phyloP scores from a whole-genome alignment of 1,140 invertebrate species.

The Coenobita brevimanus region DNA sequence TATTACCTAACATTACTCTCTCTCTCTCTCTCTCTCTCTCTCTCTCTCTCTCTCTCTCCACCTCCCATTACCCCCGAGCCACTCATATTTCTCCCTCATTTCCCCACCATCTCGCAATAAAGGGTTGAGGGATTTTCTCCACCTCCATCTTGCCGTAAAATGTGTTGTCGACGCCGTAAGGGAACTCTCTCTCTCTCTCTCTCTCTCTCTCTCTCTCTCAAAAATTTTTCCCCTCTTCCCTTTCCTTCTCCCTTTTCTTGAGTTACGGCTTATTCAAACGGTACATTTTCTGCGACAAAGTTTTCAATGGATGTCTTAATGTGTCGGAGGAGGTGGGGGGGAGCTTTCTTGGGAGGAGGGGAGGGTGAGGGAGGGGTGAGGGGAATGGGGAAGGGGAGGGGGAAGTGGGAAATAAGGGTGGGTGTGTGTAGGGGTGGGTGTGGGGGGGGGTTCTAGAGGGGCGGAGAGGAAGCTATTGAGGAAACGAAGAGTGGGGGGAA shows the following conservation, averaged over 20 bases:
- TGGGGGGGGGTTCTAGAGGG: background rate
- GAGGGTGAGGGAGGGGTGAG: background rate
- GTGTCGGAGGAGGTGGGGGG: conserved; percentile 14
- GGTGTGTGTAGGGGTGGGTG: background rate
- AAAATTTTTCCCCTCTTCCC: background rate
- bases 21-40: background rate
- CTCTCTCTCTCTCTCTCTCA: no score
- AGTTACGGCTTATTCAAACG: conserved; percentile 50
- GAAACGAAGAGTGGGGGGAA: background rate
- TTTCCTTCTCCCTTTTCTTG: background rate
- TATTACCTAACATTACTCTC: background rate
- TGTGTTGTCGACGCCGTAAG: background rate
- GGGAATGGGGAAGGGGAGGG: background rate
- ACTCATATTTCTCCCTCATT: no score
- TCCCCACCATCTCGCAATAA: no score
- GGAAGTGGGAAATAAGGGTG: background rate
- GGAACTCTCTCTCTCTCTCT: no score
- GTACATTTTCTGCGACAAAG: conserved; percentile 50
- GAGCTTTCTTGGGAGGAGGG: background rate
- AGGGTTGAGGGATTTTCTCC: no score
- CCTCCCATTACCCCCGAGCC: no score
- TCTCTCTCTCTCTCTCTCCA: background rate
- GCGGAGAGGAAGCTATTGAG: background rate
- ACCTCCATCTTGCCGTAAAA: no score
- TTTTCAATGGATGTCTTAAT: conserved; percentile 47